phyloP scores from a whole-genome alignment of 2,797 vertebrate genomes.

The Neosilurus mollespiculum region DNA sequence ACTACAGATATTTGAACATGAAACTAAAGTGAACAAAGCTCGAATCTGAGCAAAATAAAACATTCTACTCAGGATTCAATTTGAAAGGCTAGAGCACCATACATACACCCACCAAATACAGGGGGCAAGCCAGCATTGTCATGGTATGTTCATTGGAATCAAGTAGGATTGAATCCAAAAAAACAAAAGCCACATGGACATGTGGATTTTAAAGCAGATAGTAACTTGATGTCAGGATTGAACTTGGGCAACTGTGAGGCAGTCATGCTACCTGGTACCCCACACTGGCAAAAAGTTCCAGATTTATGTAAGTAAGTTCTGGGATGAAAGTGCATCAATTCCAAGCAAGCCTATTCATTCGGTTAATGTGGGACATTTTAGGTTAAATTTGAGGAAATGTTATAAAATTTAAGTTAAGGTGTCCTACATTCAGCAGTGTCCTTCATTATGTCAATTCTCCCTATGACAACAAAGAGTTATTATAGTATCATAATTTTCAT shows the following conservation, averaged over 20 bases:
- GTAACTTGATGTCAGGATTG: neutral
- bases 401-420: too few relatives aligned
- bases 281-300: neutral
- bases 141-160: neutral
- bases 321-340: too few relatives aligned
- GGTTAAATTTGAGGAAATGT: too few relatives aligned
- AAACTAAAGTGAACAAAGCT: neutral
- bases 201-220: neutral
- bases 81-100: neutral
- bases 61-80: neutral
- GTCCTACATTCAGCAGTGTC: too few relatives aligned
- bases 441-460: too few relatives aligned
- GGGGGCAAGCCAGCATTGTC: neutral
- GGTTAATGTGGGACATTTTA: too few relatives aligned
- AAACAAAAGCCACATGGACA: neutral
- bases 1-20: neutral
- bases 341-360: neutral
- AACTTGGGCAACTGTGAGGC: neutral
- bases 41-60: neutral
- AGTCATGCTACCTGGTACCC: neutral
- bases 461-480: neutral
- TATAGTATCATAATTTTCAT: too few relatives aligned
- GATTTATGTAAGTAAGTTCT: neutral
- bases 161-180: neutral
- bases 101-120: neutral